Conservation (phyloP, 2,113 vertebrate species). For the Arothron firmamentum region DNA sequence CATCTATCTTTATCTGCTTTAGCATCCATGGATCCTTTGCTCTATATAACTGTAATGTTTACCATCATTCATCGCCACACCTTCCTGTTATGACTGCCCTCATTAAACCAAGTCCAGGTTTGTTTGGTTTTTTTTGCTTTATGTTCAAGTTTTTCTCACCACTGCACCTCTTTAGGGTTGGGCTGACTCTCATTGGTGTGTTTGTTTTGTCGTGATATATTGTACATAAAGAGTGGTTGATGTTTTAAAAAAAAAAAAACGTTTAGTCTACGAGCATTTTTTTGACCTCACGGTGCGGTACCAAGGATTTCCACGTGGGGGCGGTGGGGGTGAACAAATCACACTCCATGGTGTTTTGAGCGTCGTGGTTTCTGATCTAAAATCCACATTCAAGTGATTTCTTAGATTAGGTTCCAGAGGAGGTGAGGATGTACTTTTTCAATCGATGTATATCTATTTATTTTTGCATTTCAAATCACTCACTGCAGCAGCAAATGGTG, state of each 20-base stretch:
- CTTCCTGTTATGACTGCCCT: too few species aligned
- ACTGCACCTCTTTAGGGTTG: constrained; percentile 6
- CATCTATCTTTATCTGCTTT: constrained; percentile 4
- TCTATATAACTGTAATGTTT: too few species aligned
- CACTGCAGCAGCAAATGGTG: background rate
- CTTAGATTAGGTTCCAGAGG: background rate
- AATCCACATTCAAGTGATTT: background rate
- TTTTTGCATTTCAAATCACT: background rate
- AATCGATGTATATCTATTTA: background rate
- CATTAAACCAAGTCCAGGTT: background rate
- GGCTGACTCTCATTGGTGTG: constrained; percentile 16
- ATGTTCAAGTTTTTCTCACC: constrained; percentile 13
- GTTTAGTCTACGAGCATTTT: background rate
- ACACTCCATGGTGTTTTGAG: background rate
- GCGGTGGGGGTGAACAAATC: background rate
- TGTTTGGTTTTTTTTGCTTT: background rate
- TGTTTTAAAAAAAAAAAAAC: constrained; percentile 52
- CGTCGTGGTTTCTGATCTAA: background rate
- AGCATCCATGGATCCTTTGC: background rate
- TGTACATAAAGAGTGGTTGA: constrained; percentile 69
- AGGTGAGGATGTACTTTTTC: background rate
- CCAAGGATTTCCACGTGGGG: constrained; percentile 32
- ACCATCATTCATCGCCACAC: too few species aligned
- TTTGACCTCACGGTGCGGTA: constrained; percentile 10
- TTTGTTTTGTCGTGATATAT: constrained; percentile 32